Conservation (phyloP, 2,113 vertebrate species). For the Anthoscopus minutus region DNA sequence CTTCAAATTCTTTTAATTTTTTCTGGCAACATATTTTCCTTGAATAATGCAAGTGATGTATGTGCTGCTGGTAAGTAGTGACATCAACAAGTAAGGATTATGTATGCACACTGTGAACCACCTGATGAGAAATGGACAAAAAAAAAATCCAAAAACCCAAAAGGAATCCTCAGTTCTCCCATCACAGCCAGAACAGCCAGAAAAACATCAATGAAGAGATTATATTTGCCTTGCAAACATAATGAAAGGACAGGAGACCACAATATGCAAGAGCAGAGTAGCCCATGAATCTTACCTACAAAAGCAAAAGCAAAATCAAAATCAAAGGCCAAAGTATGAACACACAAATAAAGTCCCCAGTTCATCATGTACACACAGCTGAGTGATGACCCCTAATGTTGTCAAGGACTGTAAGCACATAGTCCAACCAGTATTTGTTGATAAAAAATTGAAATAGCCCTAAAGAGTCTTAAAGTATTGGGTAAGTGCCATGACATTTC, state of each 20-base stretch:
- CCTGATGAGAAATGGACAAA: neutral
- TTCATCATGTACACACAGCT: neutral
- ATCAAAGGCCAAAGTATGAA: neutral
- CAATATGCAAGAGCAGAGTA: neutral
- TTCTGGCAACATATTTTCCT: neutral
- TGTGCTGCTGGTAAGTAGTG: neutral
- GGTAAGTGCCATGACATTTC: accelerated
- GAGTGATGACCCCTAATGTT: neutral
- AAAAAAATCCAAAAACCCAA: neutral
- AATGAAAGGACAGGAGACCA: neutral
- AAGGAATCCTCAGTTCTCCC: neutral
- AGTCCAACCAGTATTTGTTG: neutral
- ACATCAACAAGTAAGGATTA: neutral
- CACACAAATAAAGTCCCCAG: neutral
- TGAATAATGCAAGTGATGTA: neutral
- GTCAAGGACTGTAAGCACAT: neutral
- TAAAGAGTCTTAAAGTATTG: neutral
- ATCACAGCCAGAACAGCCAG: neutral
- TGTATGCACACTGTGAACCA: neutral
- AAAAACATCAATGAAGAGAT: neutral
- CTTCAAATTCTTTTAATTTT: neutral
- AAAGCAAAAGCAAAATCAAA: neutral
- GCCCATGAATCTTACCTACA: neutral
- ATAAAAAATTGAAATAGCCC: neutral
- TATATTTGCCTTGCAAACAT: neutral